Evolutionary conservation across 2,113 vertebrate genomes (phyloP), one percentile per base, ranked within the genome.

Genomic region (Epinephelus lanceolatus): DNA sequence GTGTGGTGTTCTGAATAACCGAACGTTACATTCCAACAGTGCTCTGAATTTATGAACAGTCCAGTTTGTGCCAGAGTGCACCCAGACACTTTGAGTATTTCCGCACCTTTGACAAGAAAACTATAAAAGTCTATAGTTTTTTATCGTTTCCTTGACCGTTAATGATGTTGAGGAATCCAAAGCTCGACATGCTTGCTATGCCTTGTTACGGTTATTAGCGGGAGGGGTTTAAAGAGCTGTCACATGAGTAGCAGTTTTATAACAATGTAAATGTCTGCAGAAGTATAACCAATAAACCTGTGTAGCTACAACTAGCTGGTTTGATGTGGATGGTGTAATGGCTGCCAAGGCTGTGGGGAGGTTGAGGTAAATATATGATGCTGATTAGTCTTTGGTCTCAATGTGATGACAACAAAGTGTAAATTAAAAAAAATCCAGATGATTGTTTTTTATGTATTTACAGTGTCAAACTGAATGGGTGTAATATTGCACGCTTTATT

Each of bases 361-460:
- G 19, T n/a, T 80, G 78, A 89, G 86, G 70, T 89, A 85, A 67
- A 81, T 47, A 55, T 27, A 57, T 17, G 57, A 85, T 76, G 33
- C 62, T 72, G 56, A 88, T 89, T 78, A 74, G 85, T 93, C 92
- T 94, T 93, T 94, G 93, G 92, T 93, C 78, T 92, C 71, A 83
- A 88, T 92, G 91, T 71, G 72, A 87, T 83, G 79, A 45, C 5
- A 61, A 75, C 25, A 59, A 69, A 15, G 10, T 78, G 78, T 42
- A 17, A 81, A 52, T 71, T 49, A 23, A 70, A 42, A 53, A 52
- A 66, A 52, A 55, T 69, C 47, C 33, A 71, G 69, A 69, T 85
- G 45, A 69, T n/a, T 82, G 27, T 56, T 67, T 72, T 71, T 53
- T 30, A 66, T 69, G 75, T 2, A 14, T 84, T 84, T 84, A 85